Evolutionary conservation across 2,797 vertebrate genomes (phyloP).

Genomic region (Protosalanx chinensis): DNA sequence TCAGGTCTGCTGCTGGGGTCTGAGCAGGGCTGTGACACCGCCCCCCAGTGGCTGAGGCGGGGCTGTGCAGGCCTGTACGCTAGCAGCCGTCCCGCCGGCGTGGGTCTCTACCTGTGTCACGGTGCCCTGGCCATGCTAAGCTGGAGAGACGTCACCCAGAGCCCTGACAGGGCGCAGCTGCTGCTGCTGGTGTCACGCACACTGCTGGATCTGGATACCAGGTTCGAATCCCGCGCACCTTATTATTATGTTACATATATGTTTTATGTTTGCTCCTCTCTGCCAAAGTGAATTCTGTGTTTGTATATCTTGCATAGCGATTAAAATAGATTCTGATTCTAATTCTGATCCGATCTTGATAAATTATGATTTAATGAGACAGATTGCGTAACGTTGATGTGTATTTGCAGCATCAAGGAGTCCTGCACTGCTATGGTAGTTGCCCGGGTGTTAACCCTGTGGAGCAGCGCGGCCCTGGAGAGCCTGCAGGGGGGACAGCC

Average conservation of each 20-base stretch:
- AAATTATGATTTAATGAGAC: no score
- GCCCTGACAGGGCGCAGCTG: constrained; percentile 74
- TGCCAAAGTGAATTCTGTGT: no score
- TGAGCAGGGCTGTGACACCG: constrained; percentile 14
- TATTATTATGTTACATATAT: no score
- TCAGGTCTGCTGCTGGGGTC: constrained; percentile 73
- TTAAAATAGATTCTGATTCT: no score
- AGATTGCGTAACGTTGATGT: background rate
- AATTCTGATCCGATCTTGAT: no score
- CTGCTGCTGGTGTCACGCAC: constrained; percentile 76
- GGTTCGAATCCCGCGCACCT: constrained; percentile 64
- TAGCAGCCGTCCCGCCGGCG: constrained; percentile 51
- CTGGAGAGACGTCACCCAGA: constrained; percentile 76
- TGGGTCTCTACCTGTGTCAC: constrained; percentile 86
- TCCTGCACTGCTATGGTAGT: constrained; percentile 84
- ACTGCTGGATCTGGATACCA: constrained; percentile 80
- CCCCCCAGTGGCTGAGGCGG: constrained; percentile 78
- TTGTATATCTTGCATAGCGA: no score
- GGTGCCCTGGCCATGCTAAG: constrained; percentile 90
- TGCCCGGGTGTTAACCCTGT: constrained; percentile 83
- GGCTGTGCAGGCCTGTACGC: constrained; percentile 72
- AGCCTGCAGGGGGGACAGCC: constrained; percentile 63
- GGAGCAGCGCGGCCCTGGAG: constrained; percentile 83
- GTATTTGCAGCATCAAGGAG: constrained; percentile 82
- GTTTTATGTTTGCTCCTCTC: no score